Conservation (phyloP, 2,797 vertebrate genomes). For the Xerus rutilus region DNA sequence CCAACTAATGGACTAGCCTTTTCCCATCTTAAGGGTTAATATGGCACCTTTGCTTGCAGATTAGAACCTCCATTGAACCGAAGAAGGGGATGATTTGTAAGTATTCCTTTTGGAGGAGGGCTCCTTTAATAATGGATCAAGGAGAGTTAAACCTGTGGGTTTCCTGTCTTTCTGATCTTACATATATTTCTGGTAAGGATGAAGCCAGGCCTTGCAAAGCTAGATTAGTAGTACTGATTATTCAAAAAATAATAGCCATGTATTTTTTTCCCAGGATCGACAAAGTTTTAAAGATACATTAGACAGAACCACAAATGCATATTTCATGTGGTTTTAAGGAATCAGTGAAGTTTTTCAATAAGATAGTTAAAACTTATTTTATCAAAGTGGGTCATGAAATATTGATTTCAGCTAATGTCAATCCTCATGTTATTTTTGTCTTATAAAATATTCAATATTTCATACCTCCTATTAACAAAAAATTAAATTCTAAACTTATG, state of each 20-base stretch:
- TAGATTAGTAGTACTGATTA: neutral
- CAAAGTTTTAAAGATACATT: slow-evolving; percentile 43
- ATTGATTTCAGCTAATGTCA: slow-evolving; percentile 53
- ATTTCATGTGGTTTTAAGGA: slow-evolving; percentile 57
- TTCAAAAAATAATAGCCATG: neutral
- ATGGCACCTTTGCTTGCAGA: neutral
- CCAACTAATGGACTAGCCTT: neutral
- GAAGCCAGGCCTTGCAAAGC: neutral
- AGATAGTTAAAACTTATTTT: slow-evolving; percentile 63
- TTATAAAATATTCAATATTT: slow-evolving; percentile 67
- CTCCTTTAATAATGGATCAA: neutral
- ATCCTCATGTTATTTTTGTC: slow-evolving; percentile 55
- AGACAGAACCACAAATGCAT: slow-evolving; percentile 45
- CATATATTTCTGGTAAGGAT: neutral
- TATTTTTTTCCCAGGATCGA: slow-evolving; percentile 30
- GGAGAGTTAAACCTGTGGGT: neutral
- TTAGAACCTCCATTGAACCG: neutral
- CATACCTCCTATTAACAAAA: slow-evolving; percentile 12
- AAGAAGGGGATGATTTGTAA: slow-evolving; percentile 12
- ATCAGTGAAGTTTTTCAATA: slow-evolving; percentile 46
- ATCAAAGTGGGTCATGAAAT: slow-evolving; percentile 61
- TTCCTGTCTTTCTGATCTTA: slow-evolving; percentile 33
- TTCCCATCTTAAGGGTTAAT: neutral
- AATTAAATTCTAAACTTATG: slow-evolving; percentile 38
- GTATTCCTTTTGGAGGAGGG: slow-evolving; percentile 16